phyloP scores from a whole-genome alignment of 1,140 invertebrate genomes.

The Ceratoteleas bidentatus region DNA sequence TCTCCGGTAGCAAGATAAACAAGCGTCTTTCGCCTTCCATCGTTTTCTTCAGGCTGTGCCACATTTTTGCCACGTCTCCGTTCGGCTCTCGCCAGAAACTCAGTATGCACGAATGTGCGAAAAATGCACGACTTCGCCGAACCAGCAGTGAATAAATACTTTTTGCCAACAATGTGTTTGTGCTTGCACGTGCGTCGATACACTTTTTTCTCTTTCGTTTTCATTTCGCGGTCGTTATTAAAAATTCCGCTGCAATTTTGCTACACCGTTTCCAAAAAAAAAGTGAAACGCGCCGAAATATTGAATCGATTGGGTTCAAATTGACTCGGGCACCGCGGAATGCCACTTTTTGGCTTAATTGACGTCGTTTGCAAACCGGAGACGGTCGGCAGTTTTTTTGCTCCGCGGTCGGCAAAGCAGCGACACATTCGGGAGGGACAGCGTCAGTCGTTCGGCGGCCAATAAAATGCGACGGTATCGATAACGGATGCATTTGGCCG shows the following conservation, averaged over 20 bases:
- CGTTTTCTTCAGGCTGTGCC: constrained; percentile 35
- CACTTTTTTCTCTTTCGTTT: constrained; percentile 27
- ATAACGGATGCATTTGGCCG: too few relatives aligned
- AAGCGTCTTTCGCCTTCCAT: constrained; percentile 65
- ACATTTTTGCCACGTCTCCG: constrained; percentile 59
- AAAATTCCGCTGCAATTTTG: constrained; percentile 27
- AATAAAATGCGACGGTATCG: too few relatives aligned
- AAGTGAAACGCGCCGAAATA: constrained; percentile 5
- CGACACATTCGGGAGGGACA: neutral
- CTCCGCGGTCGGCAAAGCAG: neutral
- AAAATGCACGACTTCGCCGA: constrained; percentile 54
- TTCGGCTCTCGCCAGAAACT: constrained; percentile 45
- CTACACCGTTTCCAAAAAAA: constrained; percentile 27
- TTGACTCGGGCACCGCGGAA: constrained; percentile 32
- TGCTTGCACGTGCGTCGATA: constrained; percentile 28
- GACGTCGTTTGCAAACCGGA: constrained; percentile 7
- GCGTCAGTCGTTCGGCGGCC: too few relatives aligned
- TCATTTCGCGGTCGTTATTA: constrained; percentile 28
- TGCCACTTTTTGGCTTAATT: constrained; percentile 18
- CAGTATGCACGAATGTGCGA: constrained; percentile 53
- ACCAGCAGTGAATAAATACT: constrained; percentile 52
- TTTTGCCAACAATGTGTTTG: constrained; percentile 21
- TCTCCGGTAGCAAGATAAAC: constrained; percentile 77
- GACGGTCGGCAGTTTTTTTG: constrained; percentile 6
- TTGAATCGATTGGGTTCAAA: constrained; percentile 17